Base-by-base conservation (phyloP, 2,797 vertebrate species). In the Limnodromus scolopaceus region DNA sequence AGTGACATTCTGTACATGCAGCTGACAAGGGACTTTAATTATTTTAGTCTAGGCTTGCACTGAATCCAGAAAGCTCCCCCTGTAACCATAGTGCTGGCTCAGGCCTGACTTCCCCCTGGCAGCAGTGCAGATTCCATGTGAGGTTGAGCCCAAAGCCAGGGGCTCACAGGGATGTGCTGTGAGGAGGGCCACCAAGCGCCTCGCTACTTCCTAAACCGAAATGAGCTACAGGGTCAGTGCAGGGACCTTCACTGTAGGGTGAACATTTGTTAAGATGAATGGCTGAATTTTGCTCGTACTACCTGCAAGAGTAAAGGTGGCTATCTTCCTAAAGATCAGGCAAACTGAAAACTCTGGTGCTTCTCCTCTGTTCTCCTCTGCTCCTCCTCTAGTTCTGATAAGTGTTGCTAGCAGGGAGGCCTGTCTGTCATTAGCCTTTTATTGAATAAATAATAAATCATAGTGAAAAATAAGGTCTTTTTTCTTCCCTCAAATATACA, bases 61-160 rank as follows among this genome's bases (percentile, higher is more conserved):
- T 25, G 51, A 45, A 76, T 63, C n/a, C 84, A 54, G 70, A 64
- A 87, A 36, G 11, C n/a, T 49, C n/a, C 22, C 39, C 45, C 38
- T 51, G 61, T 10, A 54, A 6, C 34, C 3, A 13, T 18, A 32
- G 38, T 1, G 69, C 69, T 72, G 45, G 54, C 55, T 60, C 0
- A 2, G 84, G 49, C 57, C 27, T 3, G 11, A 3, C 55, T 58
- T 53, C 48, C 81, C 41, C 30, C 60, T 85, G 93, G 57, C 92
- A 78, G 76, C 4, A 0, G 32, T 1, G 13, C 55, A 1, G 4
- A 10, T 19, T 36, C 84, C 32, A 34, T 0, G 0, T 1, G 55
- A 36, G 61, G 39, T 1, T 81, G 57, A 51, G 30, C 48, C 61
- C 77, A 23, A 11, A 65, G 41, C 36, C 11, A 3, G 3, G 11